Evolutionary conservation across 1,140 invertebrate genomes (phyloP).

Genomic region (Pseudomyrmex gracilis): DNA sequence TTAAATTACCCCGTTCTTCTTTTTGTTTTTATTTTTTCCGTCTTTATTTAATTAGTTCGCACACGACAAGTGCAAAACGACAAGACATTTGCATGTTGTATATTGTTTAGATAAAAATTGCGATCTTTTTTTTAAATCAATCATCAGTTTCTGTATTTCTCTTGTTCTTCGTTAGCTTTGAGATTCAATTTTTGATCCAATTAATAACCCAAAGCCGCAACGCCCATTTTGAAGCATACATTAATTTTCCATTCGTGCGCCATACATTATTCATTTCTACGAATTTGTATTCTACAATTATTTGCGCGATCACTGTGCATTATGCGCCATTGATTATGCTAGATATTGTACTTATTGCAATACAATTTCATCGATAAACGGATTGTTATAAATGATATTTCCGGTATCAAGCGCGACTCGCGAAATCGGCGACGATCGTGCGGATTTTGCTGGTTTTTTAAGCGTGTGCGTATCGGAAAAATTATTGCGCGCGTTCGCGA

Average conservation of each 20-base stretch:
- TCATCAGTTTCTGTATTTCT: not conserved
- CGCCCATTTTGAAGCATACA: not conserved
- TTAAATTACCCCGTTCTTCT: not conserved
- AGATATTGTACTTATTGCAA: not conserved
- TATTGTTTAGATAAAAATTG: not conserved
- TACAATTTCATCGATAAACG: not conserved
- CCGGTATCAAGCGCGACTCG: not conserved
- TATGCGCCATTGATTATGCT: constrained; percentile 30
- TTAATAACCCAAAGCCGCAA: constrained; percentile 13
- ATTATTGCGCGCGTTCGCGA: constrained; percentile 13
- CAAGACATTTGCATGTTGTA: not conserved
- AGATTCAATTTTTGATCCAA: constrained; percentile 4
- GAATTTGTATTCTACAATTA: not conserved
- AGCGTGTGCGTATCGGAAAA: constrained; percentile 17
- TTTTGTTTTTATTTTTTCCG: not conserved
- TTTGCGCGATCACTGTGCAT: not conserved
- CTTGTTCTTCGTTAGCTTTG: not conserved
- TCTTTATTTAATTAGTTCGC: not conserved
- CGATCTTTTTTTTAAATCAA: not conserved
- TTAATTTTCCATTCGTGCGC: constrained; percentile 34
- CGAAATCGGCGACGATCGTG: not conserved
- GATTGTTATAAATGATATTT: constrained; percentile 18
- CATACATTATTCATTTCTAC: constrained; percentile 8
- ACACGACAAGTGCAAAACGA: not conserved
- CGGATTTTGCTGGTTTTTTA: not conserved